Evolutionary conservation across 2,888 invertebrate species (phyloP), one percentile per base, ranked within the genome.

Genomic region (Pristionchus maxplancki): DNA sequence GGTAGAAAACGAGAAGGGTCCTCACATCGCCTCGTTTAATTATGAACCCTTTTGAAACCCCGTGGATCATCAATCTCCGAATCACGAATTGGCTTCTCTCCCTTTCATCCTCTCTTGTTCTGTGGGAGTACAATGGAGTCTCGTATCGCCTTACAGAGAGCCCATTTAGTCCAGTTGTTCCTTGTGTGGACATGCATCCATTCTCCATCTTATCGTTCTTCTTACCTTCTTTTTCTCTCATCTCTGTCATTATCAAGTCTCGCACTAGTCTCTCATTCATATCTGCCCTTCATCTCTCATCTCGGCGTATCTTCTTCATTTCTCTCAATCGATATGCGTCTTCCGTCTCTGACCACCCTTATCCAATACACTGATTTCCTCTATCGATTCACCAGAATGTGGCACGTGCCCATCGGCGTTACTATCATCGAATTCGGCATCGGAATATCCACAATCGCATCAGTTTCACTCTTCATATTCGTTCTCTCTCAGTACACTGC

Each of bases 71-170:
- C 13, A 31, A 17, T n/a, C 58, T 58, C 20, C 58, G 44, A 44
- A 58, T 58, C n/a, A n/a, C 5, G 64, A 31, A 67, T 67, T 34
- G 34, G 71, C 78, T 78, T 78, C 78, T 78, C 44, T 78, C 44
- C 44, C 48, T 78, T 28, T 48, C 78, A 20, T 48, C 17, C 15
- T n/a, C 44, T 48, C 31, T 44, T 28, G 11, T 71, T 71, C n/a
- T 78, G 34, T 28, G 44, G 40, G 44, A 78, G 44, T 78, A 78
- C 78, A 78, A 78, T 78, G 78, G 78, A 78, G 78, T 78, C 78
- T 48, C 44, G 78, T 78, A 78, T 78, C 78, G 13, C n/a, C 78
- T 78, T 78, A 78, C 78, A 78, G n/a, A 40, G 78, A 24, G 78
- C 44, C 74, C 44, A n/a, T 78, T 78, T 48, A 40, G 44, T 78